phyloP scores from a whole-genome alignment of 2,113 vertebrate genomes.

The Ellobius talpinus region DNA sequence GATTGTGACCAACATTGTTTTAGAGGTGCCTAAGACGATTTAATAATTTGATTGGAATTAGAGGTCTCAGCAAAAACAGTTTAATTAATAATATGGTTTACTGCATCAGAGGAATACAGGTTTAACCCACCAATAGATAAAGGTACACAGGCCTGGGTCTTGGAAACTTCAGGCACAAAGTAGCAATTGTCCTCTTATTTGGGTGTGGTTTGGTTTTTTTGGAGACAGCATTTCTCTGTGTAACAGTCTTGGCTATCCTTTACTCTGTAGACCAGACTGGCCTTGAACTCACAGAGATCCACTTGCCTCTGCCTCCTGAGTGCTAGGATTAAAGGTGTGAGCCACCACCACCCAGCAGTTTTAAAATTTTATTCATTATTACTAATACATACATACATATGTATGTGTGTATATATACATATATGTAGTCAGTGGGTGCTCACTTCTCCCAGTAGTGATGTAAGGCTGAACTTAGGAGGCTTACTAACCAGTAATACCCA shows the following conservation, averaged over 20 bases:
- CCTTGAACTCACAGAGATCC: background rate
- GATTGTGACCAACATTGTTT: background rate
- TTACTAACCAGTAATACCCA: background rate
- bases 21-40: background rate
- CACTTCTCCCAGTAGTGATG: background rate
- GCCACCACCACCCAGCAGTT: too few relatives aligned
- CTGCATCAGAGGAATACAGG: background rate
- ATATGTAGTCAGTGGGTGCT: background rate
- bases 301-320: background rate
- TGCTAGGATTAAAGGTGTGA: background rate
- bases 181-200: background rate
- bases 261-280: background rate
- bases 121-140: slow-evolving; percentile 7
- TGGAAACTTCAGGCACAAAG: background rate
- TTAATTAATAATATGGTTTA: background rate
- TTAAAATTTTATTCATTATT: background rate
- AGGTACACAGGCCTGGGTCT: background rate
- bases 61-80: background rate
- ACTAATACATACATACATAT: background rate
- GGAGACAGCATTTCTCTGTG: background rate
- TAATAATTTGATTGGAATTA: background rate
- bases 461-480: background rate
- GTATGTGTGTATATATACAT: too few relatives aligned
- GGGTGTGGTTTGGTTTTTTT: background rate
- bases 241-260: background rate